These are phyloP conservation scores for Mythimna albipuncta DNA, from an alignment of 2,888 invertebrate genomes.

Conservation along the genomic window DNA sequence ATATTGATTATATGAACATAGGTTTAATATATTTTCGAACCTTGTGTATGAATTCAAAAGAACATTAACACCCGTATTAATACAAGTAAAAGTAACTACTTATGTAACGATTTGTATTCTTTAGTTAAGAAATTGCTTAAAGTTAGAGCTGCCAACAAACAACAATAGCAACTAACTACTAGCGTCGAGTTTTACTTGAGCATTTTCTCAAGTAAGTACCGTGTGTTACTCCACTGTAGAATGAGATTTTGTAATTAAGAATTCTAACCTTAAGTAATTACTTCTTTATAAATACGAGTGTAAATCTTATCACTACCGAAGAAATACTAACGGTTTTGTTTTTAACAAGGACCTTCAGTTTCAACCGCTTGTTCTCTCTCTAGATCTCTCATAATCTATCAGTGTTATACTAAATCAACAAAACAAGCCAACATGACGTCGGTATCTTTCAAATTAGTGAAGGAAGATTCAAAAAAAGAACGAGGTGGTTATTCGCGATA, in stretches of 20 bases:
- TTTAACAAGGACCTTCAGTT: neutral
- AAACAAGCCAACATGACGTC: constrained; percentile 13
- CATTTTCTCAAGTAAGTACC: no score
- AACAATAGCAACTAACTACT: no score
- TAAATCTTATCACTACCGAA: neutral
- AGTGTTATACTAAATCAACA: constrained; percentile 12
- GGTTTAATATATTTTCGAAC: constrained; percentile 15
- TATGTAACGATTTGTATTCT: no score
- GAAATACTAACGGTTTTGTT: neutral
- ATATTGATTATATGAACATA: constrained; percentile 3
- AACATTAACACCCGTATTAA: no score
- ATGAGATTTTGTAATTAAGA: no score
- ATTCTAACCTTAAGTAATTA: no score
- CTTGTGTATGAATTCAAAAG: constrained; percentile 16
- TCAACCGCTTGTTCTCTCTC: neutral
- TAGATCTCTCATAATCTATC: neutral
- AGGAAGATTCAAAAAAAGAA: constrained; percentile 28
- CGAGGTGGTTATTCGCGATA: constrained; percentile 46
- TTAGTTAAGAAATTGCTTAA: no score
- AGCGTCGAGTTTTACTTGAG: no score
- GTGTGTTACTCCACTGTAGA: no score
- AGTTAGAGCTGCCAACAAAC: no score
- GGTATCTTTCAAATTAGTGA: constrained; percentile 17
- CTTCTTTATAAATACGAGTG: no score
- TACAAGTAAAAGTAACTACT: no score